Base-by-base conservation (phyloP, 2,888 invertebrate species). In the Phortica magna region DNA sequence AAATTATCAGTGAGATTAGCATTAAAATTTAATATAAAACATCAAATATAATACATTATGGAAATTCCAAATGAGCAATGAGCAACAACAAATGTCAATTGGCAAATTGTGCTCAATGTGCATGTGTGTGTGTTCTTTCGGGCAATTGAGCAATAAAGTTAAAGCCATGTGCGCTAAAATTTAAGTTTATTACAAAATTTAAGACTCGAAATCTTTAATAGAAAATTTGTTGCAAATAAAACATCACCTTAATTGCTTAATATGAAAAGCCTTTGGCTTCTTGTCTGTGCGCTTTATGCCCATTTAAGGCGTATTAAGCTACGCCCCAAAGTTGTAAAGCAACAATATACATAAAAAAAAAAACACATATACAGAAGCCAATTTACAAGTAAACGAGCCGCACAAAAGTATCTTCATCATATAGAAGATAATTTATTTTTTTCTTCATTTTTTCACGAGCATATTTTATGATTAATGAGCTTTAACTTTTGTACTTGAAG, bases 401-500 rank as follows among this genome's bases (percentile, higher is more conserved):
- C 70, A 67, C 67, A 71, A 61, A 61, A 71, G 53, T 55, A 31
- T 71, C 70, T 71, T 71, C 42, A 71, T 55, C 48, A 22, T 61
- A 9, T 9, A 61, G 6, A 55, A 55, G 14, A 61, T 22, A 22
- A 17, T 17, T 59, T 61, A 22, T 61, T 22, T 31, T 65, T 6
- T 41, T 4, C 43, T 42, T 42, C 7, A 43, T 68, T 68, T 39
- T 41, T 68, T 48, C 7, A 7, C 53, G 22, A 71, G 70, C 39
- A 71, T 22, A 53, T 84, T 85, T 87, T 85, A 86, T 86, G 85
- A 86, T 86, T 86, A 86, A 86, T 85, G 85, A 87, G 85, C 85
- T 84, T 87, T 83, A 86, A 86, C 85, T 86, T 87, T 86, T 87
- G 85, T 85, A 87, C 85, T 86, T 85, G 80, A 76, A 80, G 84